These are phyloP conservation scores for Nebria salina DNA, from an alignment of 2,888 invertebrate species.

Conservation along the genomic window DNA sequence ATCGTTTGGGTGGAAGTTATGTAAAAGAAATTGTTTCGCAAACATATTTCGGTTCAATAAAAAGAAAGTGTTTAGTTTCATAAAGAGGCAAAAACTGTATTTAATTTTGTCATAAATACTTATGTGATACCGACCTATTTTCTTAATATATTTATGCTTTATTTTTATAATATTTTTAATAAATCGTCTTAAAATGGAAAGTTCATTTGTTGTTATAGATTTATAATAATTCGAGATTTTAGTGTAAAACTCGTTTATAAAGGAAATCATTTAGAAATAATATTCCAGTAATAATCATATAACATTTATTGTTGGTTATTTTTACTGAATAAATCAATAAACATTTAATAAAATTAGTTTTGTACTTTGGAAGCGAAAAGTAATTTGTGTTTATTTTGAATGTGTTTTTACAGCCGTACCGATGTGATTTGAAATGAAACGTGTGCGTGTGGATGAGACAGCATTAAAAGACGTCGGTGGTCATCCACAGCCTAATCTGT, in stretches of 20 bases:
- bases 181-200: not conserved
- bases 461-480: constrained; percentile 61
- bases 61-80: not conserved
- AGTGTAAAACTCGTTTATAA: too few species aligned
- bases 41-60: not conserved
- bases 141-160: not conserved
- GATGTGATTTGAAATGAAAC: constrained; percentile 76
- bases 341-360: too few species aligned
- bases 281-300: too few species aligned
- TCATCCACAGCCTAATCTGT: constrained; percentile 51
- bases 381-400: not conserved
- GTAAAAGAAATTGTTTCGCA: not conserved
- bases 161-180: not conserved
- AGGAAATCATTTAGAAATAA: too few species aligned
- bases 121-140: not conserved
- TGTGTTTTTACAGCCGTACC: constrained; percentile 63
- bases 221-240: too few species aligned
- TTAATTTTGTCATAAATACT: not conserved
- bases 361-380: too few species aligned
- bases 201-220: too few species aligned
- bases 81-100: not conserved
- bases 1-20: not conserved
- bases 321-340: too few species aligned
- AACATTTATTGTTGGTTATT: too few species aligned
- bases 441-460: constrained; percentile 65